Conservation (phyloP, 2,888 invertebrate species). For the Pasiphila rectangulata region DNA sequence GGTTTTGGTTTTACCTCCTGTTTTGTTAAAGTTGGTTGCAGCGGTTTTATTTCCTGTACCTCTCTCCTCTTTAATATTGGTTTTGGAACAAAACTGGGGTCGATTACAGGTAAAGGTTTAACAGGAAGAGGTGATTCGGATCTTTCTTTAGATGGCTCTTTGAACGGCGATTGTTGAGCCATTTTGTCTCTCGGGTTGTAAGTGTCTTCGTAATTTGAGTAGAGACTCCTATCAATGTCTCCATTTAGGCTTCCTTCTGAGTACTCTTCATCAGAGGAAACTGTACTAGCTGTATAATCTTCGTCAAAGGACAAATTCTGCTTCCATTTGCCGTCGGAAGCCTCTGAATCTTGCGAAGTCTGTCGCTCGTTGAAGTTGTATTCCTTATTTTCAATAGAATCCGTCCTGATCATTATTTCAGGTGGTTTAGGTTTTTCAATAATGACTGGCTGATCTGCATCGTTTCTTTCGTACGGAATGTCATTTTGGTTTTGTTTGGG, state of each 20-base stretch:
- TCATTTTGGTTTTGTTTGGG: slow-evolving; percentile 43
- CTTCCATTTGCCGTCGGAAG: slow-evolving; percentile 69
- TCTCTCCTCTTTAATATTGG: slow-evolving; percentile 87
- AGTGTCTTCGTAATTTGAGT: slow-evolving; percentile 82
- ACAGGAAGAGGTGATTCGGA: slow-evolving; percentile 80
- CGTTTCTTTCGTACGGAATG: slow-evolving; percentile 60
- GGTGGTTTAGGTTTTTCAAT: slow-evolving; percentile 40
- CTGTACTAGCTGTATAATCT: slow-evolving; percentile 84
- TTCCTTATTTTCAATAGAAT: slow-evolving; percentile 56
- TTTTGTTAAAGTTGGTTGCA: slow-evolving; percentile 31
- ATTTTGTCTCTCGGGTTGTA: slow-evolving; percentile 84
- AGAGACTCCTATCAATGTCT: slow-evolving; percentile 54
- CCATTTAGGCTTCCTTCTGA: slow-evolving; percentile 67
- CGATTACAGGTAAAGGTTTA: slow-evolving; percentile 83
- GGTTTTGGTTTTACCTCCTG: slow-evolving; percentile 40
- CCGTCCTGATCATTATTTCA: slow-evolving; percentile 59
- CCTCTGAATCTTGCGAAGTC: slow-evolving; percentile 53
- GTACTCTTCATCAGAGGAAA: slow-evolving; percentile 74
- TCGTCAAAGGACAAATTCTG: slow-evolving; percentile 75
- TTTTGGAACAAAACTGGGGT: slow-evolving; percentile 87
- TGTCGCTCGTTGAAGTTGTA: slow-evolving; percentile 49
- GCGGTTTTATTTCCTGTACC: slow-evolving; percentile 40
- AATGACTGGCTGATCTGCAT: slow-evolving; percentile 27
- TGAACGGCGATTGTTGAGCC: slow-evolving; percentile 46
- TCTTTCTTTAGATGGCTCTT: slow-evolving; percentile 52